Evolutionary conservation across 1,140 invertebrate genomes (phyloP), one percentile per base, ranked within the genome.

Genomic region (Vollenhovia emeryi): DNA sequence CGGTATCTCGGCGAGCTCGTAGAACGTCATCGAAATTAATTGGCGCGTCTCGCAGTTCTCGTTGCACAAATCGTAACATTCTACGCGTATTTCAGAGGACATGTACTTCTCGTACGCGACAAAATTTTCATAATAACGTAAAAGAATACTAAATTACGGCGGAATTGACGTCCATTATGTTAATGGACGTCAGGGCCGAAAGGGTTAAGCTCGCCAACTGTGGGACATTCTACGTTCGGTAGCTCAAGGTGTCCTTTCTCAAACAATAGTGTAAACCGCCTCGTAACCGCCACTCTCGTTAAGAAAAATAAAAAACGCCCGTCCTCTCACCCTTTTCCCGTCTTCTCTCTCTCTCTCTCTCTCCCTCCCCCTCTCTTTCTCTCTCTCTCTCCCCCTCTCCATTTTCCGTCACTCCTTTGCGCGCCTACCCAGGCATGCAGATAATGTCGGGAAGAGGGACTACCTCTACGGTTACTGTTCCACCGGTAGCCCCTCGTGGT

Each of bases 401-500:
- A 13, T 50, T 33, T 84, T 78, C 18, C 69, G 21, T 62, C 84
- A 40, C 55, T 89, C 33, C 85, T 87, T 89, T 84, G 59, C 86
- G 76, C 40, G 73, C 5, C 27, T 71, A 86, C 62, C 88, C 89
- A 91, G 85, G 89, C 86, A 89, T 89, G 62, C 82, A 87, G 80
- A 85, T 89, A 85, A 89, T 71, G 87, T 90, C 66, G 89, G 80
- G 85, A 76, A 76, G 75, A 87, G 85, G 57, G 78, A 82, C 27
- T 71, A 59, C 40, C 45, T 45, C 18, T 76, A 69, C 50, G 52
- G 79, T 87, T 73, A 89, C 80, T 87, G 86, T 89, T 89, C 87
- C 62, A 82, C 55, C 69, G 50, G 45, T 64, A 59, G 45, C 60
- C 75, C 36, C 52, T 52, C 84, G 66, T 85, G 74, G 83, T 60